Conservation (phyloP, 2,797 vertebrate genomes). For the Clarias fuscus region DNA sequence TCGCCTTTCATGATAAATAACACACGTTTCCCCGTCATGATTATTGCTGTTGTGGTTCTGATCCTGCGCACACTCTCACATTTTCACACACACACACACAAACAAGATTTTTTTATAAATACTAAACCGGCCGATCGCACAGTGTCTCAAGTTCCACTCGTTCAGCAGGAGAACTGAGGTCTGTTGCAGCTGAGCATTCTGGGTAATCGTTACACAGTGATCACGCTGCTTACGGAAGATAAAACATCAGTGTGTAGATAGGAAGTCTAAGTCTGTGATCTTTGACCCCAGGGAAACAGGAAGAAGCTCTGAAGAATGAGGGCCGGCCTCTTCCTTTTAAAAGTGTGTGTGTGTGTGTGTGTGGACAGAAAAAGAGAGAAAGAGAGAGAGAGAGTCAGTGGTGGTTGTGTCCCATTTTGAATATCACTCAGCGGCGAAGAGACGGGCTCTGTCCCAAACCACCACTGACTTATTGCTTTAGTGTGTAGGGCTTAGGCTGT, state of each 20-base stretch:
- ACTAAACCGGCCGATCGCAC: constrained; percentile 63
- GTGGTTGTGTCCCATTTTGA: neutral
- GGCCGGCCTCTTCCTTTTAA: constrained; percentile 22
- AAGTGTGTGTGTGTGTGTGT: neutral
- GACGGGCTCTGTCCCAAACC: constrained; percentile 3
- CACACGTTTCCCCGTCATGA: neutral
- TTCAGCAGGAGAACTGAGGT: constrained; percentile 10
- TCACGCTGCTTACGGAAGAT: neutral
- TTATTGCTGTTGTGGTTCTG: neutral
- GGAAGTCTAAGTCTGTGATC: neutral
- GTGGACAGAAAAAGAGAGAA: neutral
- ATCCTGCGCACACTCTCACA: neutral
- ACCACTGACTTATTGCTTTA: constrained; percentile 25
- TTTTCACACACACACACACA: neutral
- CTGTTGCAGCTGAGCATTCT: constrained; percentile 20
- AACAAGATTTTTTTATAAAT: constrained; percentile 68
- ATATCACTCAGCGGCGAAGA: neutral
- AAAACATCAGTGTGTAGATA: neutral
- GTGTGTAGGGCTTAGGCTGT: neutral
- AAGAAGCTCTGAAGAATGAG: constrained; percentile 17
- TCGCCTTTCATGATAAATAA: neutral
- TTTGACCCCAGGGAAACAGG: neutral
- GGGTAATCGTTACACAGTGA: constrained; percentile 20
- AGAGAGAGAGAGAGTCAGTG: neutral
- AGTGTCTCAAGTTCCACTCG: neutral